Base-by-base conservation (phyloP, 2,888 invertebrate genomes). In the Drosophila prostipennis region DNA sequence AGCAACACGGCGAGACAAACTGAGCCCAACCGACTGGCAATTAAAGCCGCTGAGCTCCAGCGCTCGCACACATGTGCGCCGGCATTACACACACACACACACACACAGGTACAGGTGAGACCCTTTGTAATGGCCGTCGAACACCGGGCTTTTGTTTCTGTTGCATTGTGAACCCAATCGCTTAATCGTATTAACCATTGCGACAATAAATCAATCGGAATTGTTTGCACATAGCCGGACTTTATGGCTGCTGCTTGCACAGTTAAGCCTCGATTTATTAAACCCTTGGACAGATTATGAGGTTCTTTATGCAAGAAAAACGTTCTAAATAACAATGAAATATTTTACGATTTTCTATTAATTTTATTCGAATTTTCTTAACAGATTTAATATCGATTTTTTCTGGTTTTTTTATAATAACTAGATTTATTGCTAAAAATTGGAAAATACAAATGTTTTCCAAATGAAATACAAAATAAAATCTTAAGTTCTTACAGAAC, bases 1-100 rank as follows among this genome's bases (percentile, higher is more conserved):
- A 51, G 46, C 68, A 60, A 56, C 65, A 70, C 80, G 65, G 43
- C 76, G 63, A 72, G 52, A 63, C 77, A 61, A 64, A 68, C 64
- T 71, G 43, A 43, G 58, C 72, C 68, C 77, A 69, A 69, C 60
- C 69, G 76, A 59, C 58, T 37, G 65, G 81, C 84, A 82, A 89
- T 82, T 89, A 82, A 87, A 78, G 63, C 55, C 87, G 52, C 68
- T 54, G 74, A 70, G 67, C 74, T 54, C 65, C 16, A 54, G 49
- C 42, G 16, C 42, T 49, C 34, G 45, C 39, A 60, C 37, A 29
- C 48, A 51, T 32, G 42, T 45, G n/a, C n/a, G 10, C 11, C 8
- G 19, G 29, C n/a, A 6, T n/a, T 23, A 56, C 14, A 32, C 29
- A 40, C 16, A 34, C 19, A 40, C 16, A 34, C 19, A 19, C 34